Evolutionary conservation across 2,113 vertebrate genomes (phyloP).

Genomic region (Ailurus styani): DNA sequence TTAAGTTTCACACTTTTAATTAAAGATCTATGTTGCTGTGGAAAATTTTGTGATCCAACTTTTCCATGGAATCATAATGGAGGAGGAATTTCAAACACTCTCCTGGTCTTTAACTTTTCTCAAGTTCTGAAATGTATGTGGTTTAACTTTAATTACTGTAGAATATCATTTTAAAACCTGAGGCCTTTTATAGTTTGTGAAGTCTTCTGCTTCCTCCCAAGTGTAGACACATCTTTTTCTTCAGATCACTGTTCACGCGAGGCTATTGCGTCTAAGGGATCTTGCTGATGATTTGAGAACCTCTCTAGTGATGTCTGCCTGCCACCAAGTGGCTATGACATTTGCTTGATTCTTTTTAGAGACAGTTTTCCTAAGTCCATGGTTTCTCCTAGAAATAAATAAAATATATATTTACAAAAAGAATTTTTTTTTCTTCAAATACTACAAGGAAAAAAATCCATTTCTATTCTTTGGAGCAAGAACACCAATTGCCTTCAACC

Average conservation of each 20-base stretch:
- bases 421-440: neutral
- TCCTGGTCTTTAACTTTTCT: neutral
- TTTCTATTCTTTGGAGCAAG: neutral
- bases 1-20: neutral
- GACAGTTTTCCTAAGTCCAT: neutral
- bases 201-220: neutral
- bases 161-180: neutral
- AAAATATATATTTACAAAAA: neutral
- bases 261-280: neutral
- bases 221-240: neutral
- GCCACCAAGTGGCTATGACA: neutral
- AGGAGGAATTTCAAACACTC: neutral
- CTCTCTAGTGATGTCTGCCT: neutral
- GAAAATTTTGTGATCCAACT: neutral
- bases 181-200: neutral
- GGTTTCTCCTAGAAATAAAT: neutral
- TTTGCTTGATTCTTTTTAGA: neutral
- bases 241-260: neutral
- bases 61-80: neutral
- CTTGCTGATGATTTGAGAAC: neutral
- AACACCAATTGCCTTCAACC: neutral
- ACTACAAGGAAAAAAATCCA: neutral
- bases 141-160: neutral
- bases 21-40: neutral
- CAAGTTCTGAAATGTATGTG: neutral